Evolutionary conservation across 2,797 vertebrate genomes (phyloP), one percentile per base, ranked within the genome.

Genomic region (Cuculus canorus): DNA sequence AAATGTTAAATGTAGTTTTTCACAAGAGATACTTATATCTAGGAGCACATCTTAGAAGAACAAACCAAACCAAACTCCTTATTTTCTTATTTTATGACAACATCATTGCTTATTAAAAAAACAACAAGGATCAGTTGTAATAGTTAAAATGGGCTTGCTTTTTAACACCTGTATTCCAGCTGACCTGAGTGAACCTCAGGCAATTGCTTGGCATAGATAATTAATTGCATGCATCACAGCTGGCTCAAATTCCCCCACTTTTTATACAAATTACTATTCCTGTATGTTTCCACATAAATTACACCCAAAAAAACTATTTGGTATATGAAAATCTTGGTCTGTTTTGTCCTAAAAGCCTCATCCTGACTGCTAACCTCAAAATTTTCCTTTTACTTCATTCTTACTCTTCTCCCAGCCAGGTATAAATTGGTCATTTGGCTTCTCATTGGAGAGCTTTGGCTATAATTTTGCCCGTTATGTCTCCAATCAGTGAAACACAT

Each of bases 71-170:
- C 19, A 52, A 24, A 0, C 4, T 11, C 32, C 50, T 52, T 95
- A 69, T 56, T 84, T 78, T 86, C 35, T 69, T 81, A 27, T 71
- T 94, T 48, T 93, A 60, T 75, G 72, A 90, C 48, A 94, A 64
- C 68, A 65, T 84, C 87, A 94, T 69, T 88, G 65, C 53, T 85
- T 84, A 82, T 87, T 45, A 47, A 8, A 72, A 37, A 11, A n/a
- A 53, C 32, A 83, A 33, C 35, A 65, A 56, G 47, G 18, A 64
- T 80, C 91, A 82, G 30, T 52, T 91, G 6, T 3, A 90, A 50
- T 30, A 82, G 37, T 92, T 96, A 89, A 94, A 93, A 91, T 24
- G 19, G 45, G 71, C 14, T 92, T 93, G 43, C 35, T 88, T 35
- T 93, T 91, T 77, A 95, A 91, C 71, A 75, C 45, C 32, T 78